A percentile compares a stretch with the other conserved stretches of the same genome.
These are phyloP conservation scores for Sinopyrophorus schimmeli DNA, from an alignment of 2,888 invertebrate species.

Conservation along the genomic window DNA sequence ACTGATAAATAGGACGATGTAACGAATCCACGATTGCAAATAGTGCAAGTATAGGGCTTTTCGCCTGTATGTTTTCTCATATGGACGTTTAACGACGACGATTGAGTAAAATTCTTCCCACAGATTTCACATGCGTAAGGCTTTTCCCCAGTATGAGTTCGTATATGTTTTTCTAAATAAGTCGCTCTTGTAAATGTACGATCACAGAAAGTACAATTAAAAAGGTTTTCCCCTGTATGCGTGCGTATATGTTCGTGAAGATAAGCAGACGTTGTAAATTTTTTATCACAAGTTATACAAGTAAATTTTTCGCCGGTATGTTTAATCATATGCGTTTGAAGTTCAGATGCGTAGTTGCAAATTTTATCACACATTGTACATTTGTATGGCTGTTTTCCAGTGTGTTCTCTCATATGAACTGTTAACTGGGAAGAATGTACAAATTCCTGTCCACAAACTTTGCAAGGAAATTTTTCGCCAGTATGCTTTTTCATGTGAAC, in stretches of 20 bases:
- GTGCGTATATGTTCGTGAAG: conserved; percentile 47
- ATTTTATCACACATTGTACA: conserved; percentile 51
- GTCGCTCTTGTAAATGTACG: conserved; percentile 33
- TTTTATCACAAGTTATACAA: conserved; percentile 50
- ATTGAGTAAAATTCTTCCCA: conserved; percentile 51
- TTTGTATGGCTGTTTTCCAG: conserved; percentile 51
- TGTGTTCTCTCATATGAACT: conserved; percentile 52
- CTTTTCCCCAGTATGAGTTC: conserved; percentile 58
- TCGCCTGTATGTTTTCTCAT: conserved; percentile 50
- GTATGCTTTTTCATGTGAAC: conserved; percentile 63
- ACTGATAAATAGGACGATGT: conserved; percentile 49
- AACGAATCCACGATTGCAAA: conserved; percentile 49
- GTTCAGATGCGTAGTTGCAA: conserved; percentile 49
- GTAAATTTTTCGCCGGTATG: conserved; percentile 50
- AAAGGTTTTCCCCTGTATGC: conserved; percentile 54
- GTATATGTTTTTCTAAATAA: conserved; percentile 57
- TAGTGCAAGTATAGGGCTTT: conserved; percentile 48
- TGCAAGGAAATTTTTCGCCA: conserved; percentile 47
- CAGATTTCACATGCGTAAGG: conserved; percentile 49
- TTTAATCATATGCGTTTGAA: conserved; percentile 50
- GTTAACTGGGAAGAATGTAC: conserved; percentile 52
- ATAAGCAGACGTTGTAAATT: conserved; percentile 50
- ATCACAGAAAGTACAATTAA: conserved; percentile 52
- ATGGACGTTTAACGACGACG: conserved; percentile 50
- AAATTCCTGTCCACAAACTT: conserved; percentile 49